Evolutionary conservation across 2,888 invertebrate genomes (phyloP).

Genomic region (Calameuta idolon): DNA sequence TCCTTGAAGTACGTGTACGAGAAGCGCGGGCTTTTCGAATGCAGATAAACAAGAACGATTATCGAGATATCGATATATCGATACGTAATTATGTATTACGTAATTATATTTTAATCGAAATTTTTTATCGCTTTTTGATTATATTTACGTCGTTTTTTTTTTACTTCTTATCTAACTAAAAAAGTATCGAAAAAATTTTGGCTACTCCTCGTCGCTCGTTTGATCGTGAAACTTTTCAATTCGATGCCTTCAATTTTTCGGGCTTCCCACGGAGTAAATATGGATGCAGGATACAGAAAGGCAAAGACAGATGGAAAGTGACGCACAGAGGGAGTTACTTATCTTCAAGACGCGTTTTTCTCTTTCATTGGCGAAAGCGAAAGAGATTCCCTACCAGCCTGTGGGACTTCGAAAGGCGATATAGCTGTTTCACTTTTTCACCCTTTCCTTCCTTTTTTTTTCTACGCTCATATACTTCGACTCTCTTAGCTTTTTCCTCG

Average conservation of each 20-base stretch:
- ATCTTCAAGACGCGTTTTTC: not conserved
- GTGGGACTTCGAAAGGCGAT: not conserved
- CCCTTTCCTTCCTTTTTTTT: not conserved
- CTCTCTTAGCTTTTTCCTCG: not conserved
- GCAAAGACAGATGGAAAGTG: not conserved
- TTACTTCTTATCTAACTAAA: not conserved
- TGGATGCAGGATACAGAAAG: not conserved
- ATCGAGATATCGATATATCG: not conserved
- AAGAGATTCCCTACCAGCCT: not conserved
- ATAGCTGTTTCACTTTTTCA: constrained; percentile 9
- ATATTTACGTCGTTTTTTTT: not conserved
- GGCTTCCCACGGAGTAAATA: not conserved
- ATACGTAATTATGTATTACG: no score
- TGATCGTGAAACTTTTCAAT: not conserved
- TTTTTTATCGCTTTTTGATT: not conserved
- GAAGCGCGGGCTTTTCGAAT: not conserved
- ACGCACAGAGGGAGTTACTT: not conserved
- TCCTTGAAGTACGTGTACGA: not conserved
- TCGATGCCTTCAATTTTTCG: not conserved
- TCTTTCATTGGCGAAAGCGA: not conserved
- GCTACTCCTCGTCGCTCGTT: not conserved
- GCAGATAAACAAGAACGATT: not conserved
- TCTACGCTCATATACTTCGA: not conserved
- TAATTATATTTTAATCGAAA: not conserved
- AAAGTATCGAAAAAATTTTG: not conserved